Base-by-base conservation (phyloP, 30 jellyfish, hydroid and myxozoan genomes). In the Cassiopea xamachana region DNA sequence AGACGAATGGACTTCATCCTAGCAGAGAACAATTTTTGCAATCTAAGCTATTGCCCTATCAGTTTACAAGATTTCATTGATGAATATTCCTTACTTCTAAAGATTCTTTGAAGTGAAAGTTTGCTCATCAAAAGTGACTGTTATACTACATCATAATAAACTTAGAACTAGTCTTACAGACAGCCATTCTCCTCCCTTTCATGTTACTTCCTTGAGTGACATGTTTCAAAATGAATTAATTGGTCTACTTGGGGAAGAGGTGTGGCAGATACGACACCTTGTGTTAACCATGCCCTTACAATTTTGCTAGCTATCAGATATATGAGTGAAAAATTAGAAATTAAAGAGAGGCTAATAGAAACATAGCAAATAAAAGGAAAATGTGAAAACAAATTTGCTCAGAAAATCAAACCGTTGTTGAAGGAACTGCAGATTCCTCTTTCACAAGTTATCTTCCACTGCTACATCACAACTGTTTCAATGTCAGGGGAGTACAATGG, bases 401-500 rank as follows among this genome's bases (percentile, higher is more conserved):
- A n/a, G 9, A 61, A 80, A 59, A 48, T 58, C 79, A 60, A 50
- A 58, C 60, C 49, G 44, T 7, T 73, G 81, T 73, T 73, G 60
- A 39, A 77, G 48, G 87, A 77, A 1, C 69, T 27, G 47, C 72
- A 77, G 48, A 13, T 77, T 10, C 87, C 87, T 8, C 72, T 59
- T 1, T 18, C 87, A 27, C 18, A 59, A 8, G 78, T 77, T 9
- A 79, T 14, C 74, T 77, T 77, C 48, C 87, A 77, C 79, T 77
- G 87, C 87, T 77, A 77, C 48, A 79, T 45, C 72, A 77, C 87
- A 7, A 77, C 87, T 77, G 87, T 79, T 48, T 77, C 87, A 2
- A 77, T 77, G 87, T 77, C 87, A 6, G 79, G 72, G 19, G 74
- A 47, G 16, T 77, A 77, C 72, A 77, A 77, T 50, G 87, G 87